Percentiles rank a stretch among this genome's conserved stretches.
Evolutionary conservation across 2,797 vertebrate genomes (phyloP).

Genomic region (Xiphorhynchus erythropygius): DNA sequence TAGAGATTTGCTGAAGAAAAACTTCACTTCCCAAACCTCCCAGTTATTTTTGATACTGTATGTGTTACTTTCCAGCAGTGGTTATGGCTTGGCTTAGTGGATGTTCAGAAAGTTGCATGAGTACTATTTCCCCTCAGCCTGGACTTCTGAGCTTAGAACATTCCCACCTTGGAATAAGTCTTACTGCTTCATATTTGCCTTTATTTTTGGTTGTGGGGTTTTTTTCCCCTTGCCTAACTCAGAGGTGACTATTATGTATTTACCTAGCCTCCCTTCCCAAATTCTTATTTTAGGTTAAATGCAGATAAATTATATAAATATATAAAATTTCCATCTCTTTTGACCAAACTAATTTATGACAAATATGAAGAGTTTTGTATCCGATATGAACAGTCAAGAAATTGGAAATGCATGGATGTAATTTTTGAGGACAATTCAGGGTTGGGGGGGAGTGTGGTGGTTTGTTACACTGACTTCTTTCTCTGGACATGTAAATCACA

Average conservation of each 20-base stretch:
- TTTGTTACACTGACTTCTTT: not conserved
- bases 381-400: accelerated
- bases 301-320: not conserved
- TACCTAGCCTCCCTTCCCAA: not conserved
- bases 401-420: not conserved
- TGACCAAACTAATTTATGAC: not conserved
- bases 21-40: not conserved
- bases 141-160: not conserved
- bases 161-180: not conserved
- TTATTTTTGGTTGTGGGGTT: not conserved
- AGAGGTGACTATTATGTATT: not conserved
- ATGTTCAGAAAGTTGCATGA: not conserved
- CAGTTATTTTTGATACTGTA: not conserved
- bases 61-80: conserved; percentile 6
- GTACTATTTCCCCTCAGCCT: not conserved
- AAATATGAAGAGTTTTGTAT: not conserved
- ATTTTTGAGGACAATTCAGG: not conserved
- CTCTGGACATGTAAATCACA: not conserved
- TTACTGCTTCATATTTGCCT: not conserved
- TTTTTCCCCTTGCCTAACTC: not conserved
- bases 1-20: not conserved
- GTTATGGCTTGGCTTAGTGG: conserved; percentile 9
- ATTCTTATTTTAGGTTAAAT: not conserved
- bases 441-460: not conserved
- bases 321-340: not conserved